Percentiles rank a stretch among this genome's conserved stretches.
Conservation (phyloP, 2,113 vertebrate species). For the Xyrauchen texanus region DNA sequence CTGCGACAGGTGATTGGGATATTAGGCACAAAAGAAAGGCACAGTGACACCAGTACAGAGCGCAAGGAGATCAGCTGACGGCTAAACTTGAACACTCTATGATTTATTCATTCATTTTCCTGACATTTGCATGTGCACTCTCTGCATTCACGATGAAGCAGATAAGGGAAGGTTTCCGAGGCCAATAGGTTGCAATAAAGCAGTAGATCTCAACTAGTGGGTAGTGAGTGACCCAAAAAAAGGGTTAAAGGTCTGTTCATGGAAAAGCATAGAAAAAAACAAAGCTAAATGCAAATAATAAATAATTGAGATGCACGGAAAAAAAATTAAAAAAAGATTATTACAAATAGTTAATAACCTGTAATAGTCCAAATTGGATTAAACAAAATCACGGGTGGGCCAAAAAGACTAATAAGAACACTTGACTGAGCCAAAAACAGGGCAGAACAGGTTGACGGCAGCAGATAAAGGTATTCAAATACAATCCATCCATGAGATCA, state of each 20-base stretch:
- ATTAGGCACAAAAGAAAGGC: conserved; percentile 3
- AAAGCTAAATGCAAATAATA: background rate
- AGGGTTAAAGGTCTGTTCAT: no score
- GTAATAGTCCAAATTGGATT: background rate
- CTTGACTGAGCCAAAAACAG: background rate
- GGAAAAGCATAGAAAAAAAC: background rate
- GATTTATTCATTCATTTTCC: conserved; percentile 61
- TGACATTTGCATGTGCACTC: conserved; percentile 13
- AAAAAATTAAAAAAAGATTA: background rate
- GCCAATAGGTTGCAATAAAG: background rate
- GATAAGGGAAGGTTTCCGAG: background rate
- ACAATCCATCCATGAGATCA: background rate
- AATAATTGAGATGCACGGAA: no score
- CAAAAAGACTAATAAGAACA: background rate
- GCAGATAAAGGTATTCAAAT: conserved; percentile 20
- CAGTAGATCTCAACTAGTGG: no score
- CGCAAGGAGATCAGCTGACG: conserved; percentile 50
- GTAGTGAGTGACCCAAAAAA: no score
- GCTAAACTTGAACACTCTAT: conserved; percentile 30
- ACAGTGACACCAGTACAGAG: conserved; percentile 24
- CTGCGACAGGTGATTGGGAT: conserved; percentile 11
- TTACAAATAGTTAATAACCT: background rate
- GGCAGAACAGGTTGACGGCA: conserved; percentile 2
- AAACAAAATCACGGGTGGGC: background rate
- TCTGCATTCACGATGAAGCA: background rate